phyloP scores from a whole-genome alignment of 2,113 vertebrate genomes.

The Labrus mixtus region DNA sequence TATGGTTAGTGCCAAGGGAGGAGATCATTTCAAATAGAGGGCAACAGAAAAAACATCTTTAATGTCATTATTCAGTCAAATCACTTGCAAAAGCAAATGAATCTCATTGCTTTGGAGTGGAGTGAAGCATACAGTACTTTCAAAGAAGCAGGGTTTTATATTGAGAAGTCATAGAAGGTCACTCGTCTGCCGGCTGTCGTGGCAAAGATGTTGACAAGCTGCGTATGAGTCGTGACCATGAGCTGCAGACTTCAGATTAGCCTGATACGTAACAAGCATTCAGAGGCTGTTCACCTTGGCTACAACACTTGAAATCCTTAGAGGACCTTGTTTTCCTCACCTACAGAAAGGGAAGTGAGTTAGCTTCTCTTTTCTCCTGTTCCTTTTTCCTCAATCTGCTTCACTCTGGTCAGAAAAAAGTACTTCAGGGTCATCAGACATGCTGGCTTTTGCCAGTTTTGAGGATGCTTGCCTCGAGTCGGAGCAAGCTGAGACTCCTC shows the following conservation, averaged over 20 bases:
- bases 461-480: conserved; percentile 37
- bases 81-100: background rate
- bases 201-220: conserved; percentile 32
- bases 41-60: background rate
- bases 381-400: conserved; percentile 9
- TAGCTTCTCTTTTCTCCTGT: background rate
- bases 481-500: conserved; percentile 48
- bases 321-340: conserved; percentile 33
- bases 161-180: conserved; percentile 34
- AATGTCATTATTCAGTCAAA: conserved; percentile 9
- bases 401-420: conserved; percentile 4
- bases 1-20: background rate
- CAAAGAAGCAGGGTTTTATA: conserved; percentile 22
- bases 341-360: conserved; percentile 7
- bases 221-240: conserved; percentile 49
- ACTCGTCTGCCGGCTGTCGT: conserved; percentile 25
- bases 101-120: background rate
- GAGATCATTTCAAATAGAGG: background rate
- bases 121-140: background rate
- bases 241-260: conserved; percentile 22
- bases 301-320: conserved; percentile 31
- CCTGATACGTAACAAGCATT: conserved; percentile 34
- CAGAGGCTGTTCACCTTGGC: conserved; percentile 35
- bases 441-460: conserved; percentile 49
- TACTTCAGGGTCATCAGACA: conserved; percentile 31